Evolutionary conservation across 2,113 vertebrate species (phyloP), one percentile per base, ranked within the genome.

Genomic region (Saccopteryx bilineata): DNA sequence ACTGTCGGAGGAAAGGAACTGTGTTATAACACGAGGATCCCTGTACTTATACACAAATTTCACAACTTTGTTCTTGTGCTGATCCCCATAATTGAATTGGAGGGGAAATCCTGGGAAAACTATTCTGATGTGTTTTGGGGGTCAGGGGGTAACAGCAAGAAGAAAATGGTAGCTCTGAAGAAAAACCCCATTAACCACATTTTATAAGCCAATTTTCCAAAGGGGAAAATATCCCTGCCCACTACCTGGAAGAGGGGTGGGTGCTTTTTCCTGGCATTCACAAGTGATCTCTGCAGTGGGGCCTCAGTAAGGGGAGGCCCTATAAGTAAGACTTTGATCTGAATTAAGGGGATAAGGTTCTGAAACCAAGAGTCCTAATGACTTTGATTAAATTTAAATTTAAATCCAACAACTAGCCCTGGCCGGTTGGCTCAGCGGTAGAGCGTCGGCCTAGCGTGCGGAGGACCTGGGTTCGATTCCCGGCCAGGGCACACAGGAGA

Each of bases 91-190:
- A 95, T 1, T 82, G 60, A 87, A 92, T 84, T 89, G 84, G 80
- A 89, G 92, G 95, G 96, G 54, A 95, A 97, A 92, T 82, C 91
- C 92, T 71, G 82, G 39, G 65, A 80, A 93, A 92, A 74, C 13
- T 6, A 69, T 66, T 81, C 56, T 82, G n/a, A 46, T 2, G 17
- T 26, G 18, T 39, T 23, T 63, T 56, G 13, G 7, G 8, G 26
- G 26, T 1, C 5, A 21, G 6, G 19, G 4, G 5, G 39, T 58
- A n/a, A 28, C 9, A 68, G 80, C 4, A 61, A 80, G 13, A 58
- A 84, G 63, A 54, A 91, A 61, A 75, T 5, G 24, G n/a, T 12
- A 24, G 66, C 68, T 31, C 76, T 52, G 28, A 82, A 94, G 74
- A 83, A 92, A 87, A 79, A 28, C 46, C 46, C 63, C 28, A 13